Conservation (phyloP, 2,888 invertebrate species). For the Allacma fusca region DNA sequence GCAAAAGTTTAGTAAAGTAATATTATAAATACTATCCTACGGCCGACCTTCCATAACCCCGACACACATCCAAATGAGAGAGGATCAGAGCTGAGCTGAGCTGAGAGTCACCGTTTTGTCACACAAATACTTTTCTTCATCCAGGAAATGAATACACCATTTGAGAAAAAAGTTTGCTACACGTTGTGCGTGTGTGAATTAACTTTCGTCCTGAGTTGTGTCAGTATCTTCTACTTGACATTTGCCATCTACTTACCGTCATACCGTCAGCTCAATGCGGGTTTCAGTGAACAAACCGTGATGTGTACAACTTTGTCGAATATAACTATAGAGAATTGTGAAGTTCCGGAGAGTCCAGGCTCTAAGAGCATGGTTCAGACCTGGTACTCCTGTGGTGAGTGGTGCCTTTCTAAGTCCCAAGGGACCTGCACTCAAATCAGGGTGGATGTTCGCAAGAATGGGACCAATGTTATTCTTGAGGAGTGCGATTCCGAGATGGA, state of each 20-base stretch:
- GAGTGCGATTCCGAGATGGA: conserved; percentile 88
- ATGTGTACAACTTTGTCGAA: conserved; percentile 89
- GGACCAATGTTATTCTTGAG: conserved; percentile 78
- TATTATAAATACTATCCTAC: too few relatives aligned
- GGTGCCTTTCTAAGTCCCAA: conserved; percentile 90
- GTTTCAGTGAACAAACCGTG: conserved; percentile 83
- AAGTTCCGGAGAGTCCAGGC: conserved; percentile 63
- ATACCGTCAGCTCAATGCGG: conserved; percentile 82
- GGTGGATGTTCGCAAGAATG: conserved; percentile 85
- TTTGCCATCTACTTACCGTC: conserved; percentile 92
- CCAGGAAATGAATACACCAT: conserved; percentile 78
- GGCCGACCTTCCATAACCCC: too few relatives aligned
- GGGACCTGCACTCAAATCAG: conserved; percentile 90
- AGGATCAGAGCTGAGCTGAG: too few relatives aligned
- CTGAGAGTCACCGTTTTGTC: too few relatives aligned
- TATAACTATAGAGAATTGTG: conserved; percentile 81
- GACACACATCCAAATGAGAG: too few relatives aligned
- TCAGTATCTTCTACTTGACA: conserved; percentile 87
- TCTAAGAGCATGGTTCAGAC: conserved; percentile 63
- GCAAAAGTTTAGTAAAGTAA: too few relatives aligned
- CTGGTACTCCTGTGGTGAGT: conserved; percentile 89
- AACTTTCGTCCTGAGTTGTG: conserved; percentile 87
- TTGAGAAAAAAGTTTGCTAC: conserved; percentile 87
- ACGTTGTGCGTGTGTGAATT: conserved; percentile 92
- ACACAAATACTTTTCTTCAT: not conserved